Conservation (phyloP, 2,113 vertebrate species). For the Cyprinodon variegatus region DNA sequence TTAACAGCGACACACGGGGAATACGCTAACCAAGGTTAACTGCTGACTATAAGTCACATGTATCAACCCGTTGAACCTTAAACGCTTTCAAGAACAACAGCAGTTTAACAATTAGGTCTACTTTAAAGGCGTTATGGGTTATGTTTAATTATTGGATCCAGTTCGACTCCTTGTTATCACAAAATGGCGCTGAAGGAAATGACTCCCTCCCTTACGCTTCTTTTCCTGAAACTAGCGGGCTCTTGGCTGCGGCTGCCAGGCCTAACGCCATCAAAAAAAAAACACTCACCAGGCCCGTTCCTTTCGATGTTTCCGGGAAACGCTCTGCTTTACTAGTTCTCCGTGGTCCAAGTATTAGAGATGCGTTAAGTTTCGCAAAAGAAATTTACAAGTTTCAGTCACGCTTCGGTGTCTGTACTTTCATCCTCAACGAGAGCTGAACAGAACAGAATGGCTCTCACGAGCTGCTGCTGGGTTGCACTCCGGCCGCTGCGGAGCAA, state of each 20-base stretch:
- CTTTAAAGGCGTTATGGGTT: not conserved
- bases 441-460: slow-evolving; percentile 53
- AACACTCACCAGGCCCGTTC: slow-evolving; percentile 72
- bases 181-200: slow-evolving; percentile 87
- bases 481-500: slow-evolving; percentile 60
- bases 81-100: fast-evolving
- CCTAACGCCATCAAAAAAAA: slow-evolving; percentile 13
- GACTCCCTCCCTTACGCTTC: slow-evolving; percentile 76
- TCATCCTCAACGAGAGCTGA: slow-evolving; percentile 48
- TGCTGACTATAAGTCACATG: slow-evolving; percentile 10
- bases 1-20: slow-evolving; percentile 25
- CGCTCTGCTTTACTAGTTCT: slow-evolving; percentile 7
- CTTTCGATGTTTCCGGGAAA: slow-evolving; percentile 30
- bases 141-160: slow-evolving; percentile 57
- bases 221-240: slow-evolving; percentile 74
- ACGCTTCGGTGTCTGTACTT: slow-evolving; percentile 24
- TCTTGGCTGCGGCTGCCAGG: slow-evolving; percentile 45
- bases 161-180: slow-evolving; percentile 79
- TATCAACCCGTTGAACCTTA: slow-evolving; percentile 12
- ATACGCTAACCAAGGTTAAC: slow-evolving; percentile 39
- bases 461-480: slow-evolving; percentile 37
- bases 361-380: not conserved
- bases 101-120: fast-evolving
- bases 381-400: slow-evolving; percentile 33
- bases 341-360: not conserved